Base-by-base conservation (phyloP, 2,113 vertebrate genomes). In the Blennius ocellaris region DNA sequence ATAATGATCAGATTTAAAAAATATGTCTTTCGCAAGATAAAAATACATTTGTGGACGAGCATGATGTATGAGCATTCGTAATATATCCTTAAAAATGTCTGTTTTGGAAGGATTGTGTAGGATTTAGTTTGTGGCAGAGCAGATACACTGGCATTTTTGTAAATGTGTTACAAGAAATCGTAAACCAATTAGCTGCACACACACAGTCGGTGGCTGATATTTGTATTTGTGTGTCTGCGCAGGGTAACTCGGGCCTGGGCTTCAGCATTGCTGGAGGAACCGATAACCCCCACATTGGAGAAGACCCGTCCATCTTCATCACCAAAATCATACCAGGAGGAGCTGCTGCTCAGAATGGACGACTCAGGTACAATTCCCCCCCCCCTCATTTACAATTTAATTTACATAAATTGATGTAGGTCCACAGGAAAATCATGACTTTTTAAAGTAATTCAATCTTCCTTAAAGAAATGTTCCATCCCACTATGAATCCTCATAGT, bases 251-350 rank as follows among this genome's bases (percentile, higher is more conserved):
- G 8, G 98, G 97, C 65, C 95, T 99, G 88, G 98, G 98, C 73
- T 99, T 99, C 91, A 99, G 98, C 90, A 99, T 99, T 80, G 98
- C 98, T 69, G 98, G 98, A 79, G 98, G 98, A 65, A 99, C 96
- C 1, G 98, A 99, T 92, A 99, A 99, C 89, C 98, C 98, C 66
- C 98, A 99, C 76, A 97, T 99, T 73, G 98, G 97, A 80, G 97
- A 99, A 72, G 98, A 99, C 93, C 95, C 97, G 53, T 97, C 97
- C 76, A 98, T 99, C 92, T 99, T 99, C 92, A 99, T 99, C 91
- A 99, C 98, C 53, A 99, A 99, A 93, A 98, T 99, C 83, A 99
- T 99, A 85, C 93, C 96, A 0, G 97, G 98, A 9, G 98, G 98
- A 85, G 97, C 97, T 57, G 98, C 98, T 61, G 97, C 98, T 15